A percentile compares a stretch with the other conserved stretches of the same genome.
Conservation (phyloP, 2,797 vertebrate genomes). For the Syngnathus rostellatus region DNA sequence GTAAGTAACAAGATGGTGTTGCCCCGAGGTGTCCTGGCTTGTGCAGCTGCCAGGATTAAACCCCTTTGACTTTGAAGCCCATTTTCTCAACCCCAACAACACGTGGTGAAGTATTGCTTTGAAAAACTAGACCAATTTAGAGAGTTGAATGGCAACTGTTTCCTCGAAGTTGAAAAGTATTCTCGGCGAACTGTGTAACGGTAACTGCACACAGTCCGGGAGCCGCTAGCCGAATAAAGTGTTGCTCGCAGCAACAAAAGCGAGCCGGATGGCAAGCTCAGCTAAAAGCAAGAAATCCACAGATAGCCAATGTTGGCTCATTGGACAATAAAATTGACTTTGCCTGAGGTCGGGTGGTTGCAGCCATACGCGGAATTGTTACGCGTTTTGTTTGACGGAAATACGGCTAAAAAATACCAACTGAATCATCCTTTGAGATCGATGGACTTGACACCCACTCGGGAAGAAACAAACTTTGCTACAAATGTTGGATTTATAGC, state of each 20-base stretch:
- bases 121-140: background rate
- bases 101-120: background rate
- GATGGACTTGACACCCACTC: too few species aligned
- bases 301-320: background rate
- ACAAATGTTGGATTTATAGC: background rate
- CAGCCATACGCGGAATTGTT: background rate
- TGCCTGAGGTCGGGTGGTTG: background rate
- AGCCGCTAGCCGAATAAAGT: too few species aligned
- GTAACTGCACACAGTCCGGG: too few species aligned
- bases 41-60: background rate
- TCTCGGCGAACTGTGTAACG: too few species aligned
- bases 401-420: background rate
- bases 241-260: too few species aligned
- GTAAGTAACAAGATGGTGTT: too few species aligned
- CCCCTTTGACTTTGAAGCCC: background rate
- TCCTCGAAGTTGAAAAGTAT: background rate
- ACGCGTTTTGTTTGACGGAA: background rate
- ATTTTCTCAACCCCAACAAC: background rate
- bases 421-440: too few species aligned
- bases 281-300: background rate
- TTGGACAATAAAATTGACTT: background rate
- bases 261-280: too few species aligned
- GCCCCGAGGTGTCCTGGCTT: background rate
- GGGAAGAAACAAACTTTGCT: background rate
- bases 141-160: background rate